Conservation (phyloP, 2,113 vertebrate species). For the Rhizomys pruinosus region DNA sequence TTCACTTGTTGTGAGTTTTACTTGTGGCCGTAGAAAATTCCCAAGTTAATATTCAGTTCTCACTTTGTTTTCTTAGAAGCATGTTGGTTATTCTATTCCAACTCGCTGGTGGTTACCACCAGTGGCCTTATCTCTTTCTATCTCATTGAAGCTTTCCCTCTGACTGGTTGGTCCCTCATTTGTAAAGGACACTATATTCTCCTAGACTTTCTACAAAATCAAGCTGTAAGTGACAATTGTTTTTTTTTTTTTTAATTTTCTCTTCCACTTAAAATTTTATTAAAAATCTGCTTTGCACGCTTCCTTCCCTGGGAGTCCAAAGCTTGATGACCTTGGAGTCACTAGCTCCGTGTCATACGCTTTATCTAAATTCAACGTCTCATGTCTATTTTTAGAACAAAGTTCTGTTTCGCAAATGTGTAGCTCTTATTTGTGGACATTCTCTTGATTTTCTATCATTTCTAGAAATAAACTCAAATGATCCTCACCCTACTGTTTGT, state of each 20-base stretch:
- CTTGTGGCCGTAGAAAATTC: not conserved
- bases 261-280: not conserved
- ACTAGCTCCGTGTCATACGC: not conserved
- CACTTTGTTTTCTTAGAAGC: not conserved
- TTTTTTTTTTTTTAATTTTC: not conserved
- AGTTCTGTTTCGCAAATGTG: not conserved
- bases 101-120: not conserved
- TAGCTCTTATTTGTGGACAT: not conserved
- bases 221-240: not conserved
- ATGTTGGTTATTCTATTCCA: not conserved
- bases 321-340: not conserved
- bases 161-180: not conserved
- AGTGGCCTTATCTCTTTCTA: not conserved
- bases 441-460: not conserved
- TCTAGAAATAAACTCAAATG: not conserved
- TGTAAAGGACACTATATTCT: not conserved
- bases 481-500: not conserved
- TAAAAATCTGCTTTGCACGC: not conserved
- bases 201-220: not conserved
- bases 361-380: not conserved
- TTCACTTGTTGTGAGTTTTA: not conserved
- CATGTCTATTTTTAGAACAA: conserved; percentile 11
- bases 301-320: not conserved
- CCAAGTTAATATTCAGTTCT: not conserved
- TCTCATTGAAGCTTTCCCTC: not conserved